Evolutionary conservation across 1,140 invertebrate genomes (phyloP).

Genomic region (Globodera rostochiensis): DNA sequence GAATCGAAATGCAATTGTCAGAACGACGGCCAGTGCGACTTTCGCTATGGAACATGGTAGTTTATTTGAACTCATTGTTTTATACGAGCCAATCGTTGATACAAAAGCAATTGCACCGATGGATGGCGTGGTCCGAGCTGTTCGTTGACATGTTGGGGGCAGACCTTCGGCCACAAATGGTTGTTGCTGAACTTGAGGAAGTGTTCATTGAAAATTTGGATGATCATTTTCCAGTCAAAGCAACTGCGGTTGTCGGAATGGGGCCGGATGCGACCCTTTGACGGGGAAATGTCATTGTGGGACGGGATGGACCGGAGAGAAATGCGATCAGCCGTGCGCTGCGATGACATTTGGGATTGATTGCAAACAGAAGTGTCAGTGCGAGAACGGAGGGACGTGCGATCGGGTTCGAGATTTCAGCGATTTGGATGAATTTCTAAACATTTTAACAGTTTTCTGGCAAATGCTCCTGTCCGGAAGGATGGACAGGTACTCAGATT

Average conservation of each 20-base stretch:
- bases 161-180: slow-evolving; percentile 68
- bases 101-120: slow-evolving; percentile 15
- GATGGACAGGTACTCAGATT: slow-evolving; percentile 77
- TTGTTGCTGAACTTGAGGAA: not conserved
- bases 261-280: slow-evolving; percentile 78
- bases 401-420: slow-evolving; percentile 80
- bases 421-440: slow-evolving; percentile 67
- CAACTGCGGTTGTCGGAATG: slow-evolving; percentile 87
- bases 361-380: slow-evolving; percentile 73
- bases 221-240: slow-evolving; percentile 59
- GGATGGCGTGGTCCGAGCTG: slow-evolving; percentile 68
- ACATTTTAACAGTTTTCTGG: slow-evolving; percentile 68
- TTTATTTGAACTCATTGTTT: not conserved
- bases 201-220: not conserved
- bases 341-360: slow-evolving; percentile 64
- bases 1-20: slow-evolving; percentile 66
- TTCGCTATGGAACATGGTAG: slow-evolving; percentile 67
- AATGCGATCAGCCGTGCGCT: slow-evolving; percentile 65
- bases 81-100: not conserved
- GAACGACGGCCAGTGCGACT: slow-evolving; percentile 68
- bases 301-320: slow-evolving; percentile 74
- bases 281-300: slow-evolving; percentile 82
- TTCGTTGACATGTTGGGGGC: slow-evolving; percentile 51
- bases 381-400: slow-evolving; percentile 85
- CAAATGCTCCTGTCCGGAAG: slow-evolving; percentile 82